Conservation (phyloP, 2,113 vertebrate genomes). For the Sclerurus mexicanus region DNA sequence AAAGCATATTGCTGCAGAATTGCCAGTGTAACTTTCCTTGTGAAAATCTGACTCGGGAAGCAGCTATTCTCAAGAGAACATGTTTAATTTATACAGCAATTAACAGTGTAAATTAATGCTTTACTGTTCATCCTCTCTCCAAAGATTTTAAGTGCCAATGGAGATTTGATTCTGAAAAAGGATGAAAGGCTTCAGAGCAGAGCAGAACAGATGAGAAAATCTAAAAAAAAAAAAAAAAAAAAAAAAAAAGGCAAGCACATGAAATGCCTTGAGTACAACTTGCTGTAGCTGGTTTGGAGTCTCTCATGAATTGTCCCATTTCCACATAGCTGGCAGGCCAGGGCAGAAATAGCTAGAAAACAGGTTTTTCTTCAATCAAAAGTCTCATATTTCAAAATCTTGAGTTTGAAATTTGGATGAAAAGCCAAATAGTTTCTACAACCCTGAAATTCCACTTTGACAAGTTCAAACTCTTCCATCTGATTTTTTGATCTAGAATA, state of each 20-base stretch:
- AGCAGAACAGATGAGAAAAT: not conserved
- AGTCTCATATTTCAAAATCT: not conserved
- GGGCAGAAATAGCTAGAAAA: not conserved
- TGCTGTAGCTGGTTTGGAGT: not conserved
- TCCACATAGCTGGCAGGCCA: not conserved
- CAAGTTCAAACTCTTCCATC: not conserved
- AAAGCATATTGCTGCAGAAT: not conserved
- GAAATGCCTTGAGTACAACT: not conserved
- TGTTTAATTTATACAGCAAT: conserved; percentile 56
- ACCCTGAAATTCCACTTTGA: not conserved
- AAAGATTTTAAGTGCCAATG: not conserved
- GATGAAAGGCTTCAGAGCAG: conserved; percentile 38
- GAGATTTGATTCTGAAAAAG: conserved; percentile 9
- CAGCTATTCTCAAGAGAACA: not conserved
- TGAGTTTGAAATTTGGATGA: not conserved
- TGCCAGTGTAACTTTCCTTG: not conserved
- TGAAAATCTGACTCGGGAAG: not conserved
- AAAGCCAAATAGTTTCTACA: not conserved
- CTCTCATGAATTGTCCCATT: not conserved
- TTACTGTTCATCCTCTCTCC: conserved; percentile 6
- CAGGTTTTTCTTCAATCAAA: not conserved
- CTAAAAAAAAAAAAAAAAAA: not conserved
- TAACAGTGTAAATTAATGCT: conserved; percentile 58
- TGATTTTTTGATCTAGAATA: not conserved
- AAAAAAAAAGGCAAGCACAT: not conserved